Base-by-base conservation (phyloP, 2,797 vertebrate species). In the Knipowitschia caucasica region DNA sequence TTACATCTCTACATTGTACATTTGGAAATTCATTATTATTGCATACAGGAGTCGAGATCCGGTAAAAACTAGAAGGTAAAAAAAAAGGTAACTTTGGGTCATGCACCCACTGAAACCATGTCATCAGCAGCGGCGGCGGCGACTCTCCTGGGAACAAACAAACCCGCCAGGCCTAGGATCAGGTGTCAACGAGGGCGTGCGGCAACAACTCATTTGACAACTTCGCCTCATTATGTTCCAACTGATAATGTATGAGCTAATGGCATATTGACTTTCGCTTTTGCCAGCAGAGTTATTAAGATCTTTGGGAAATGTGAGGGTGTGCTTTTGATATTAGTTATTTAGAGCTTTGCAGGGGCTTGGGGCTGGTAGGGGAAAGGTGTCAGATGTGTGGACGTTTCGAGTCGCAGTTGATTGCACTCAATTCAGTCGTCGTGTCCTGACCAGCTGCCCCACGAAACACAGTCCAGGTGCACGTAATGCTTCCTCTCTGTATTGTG, bases 331-430 rank as follows among this genome's bases (percentile, higher is more conserved):
- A 11, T 9, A 47, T 35, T 54, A 42, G 53, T 60, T 1, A 65
- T 75, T 75, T 69, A 42, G 15, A 30, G 57, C 17, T 35, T n/a
- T 52, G 35, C 45, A 53, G 33, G 4, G 5, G 11, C 56, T 50
- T 64, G 23, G 17, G 29, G n/a, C n/a, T 33, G 51, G 56, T 55
- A 44, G 24, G 44, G 50, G 39, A 74, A 17, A 61, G 68, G 73
- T 78, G 74, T 79, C 69, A 77, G 78, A 75, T 84, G 79, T 63
- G 54, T 50, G 25, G 47, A 75, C 18, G 40, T 35, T 60, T 67
- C 40, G 58, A 53, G 50, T 78, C 82, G 59, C 62, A 69, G 59
- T 54, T 77, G 62, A 78, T 47, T 50, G 38, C 57, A 60, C 46
- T 64, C n/a, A 58, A 70, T 67, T 34, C 11, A 24, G 53, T 25